Evolutionary conservation across 2,797 vertebrate genomes (phyloP).

Genomic region (Falco novaeseelandiae): DNA sequence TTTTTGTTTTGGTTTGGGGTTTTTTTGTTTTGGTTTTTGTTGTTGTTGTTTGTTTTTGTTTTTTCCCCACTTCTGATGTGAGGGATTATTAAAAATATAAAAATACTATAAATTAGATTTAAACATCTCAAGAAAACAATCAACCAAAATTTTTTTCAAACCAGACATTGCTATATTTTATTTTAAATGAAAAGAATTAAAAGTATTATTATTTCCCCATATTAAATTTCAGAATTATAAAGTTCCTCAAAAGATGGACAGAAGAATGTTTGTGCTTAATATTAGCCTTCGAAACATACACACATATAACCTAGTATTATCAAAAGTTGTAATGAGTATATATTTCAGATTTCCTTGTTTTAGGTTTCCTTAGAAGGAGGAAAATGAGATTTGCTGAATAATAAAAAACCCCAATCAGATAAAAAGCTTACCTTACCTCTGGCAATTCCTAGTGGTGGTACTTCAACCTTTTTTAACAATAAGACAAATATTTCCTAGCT

Average conservation of each 20-base stretch:
- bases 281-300: background rate
- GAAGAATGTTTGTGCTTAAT: background rate
- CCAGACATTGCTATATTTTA: background rate
- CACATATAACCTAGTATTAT: background rate
- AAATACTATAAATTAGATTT: background rate
- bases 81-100: background rate
- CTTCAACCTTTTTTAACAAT: background rate
- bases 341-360: background rate
- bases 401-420: background rate
- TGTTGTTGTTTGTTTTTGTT: too few relatives aligned
- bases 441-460: background rate
- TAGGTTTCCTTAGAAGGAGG: background rate
- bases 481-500: background rate
- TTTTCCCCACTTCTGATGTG: background rate
- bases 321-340: background rate
- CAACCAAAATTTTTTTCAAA: background rate
- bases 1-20: too few relatives aligned
- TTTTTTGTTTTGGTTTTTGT: too few relatives aligned
- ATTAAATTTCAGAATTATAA: background rate
- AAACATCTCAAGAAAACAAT: background rate
- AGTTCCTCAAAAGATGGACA: background rate
- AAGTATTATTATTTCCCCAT: background rate
- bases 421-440: background rate
- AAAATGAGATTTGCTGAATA: background rate
- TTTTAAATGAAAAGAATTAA: background rate